Evolutionary conservation across 2,888 invertebrate species (phyloP).

Genomic region (Cacoxenus indagator): DNA sequence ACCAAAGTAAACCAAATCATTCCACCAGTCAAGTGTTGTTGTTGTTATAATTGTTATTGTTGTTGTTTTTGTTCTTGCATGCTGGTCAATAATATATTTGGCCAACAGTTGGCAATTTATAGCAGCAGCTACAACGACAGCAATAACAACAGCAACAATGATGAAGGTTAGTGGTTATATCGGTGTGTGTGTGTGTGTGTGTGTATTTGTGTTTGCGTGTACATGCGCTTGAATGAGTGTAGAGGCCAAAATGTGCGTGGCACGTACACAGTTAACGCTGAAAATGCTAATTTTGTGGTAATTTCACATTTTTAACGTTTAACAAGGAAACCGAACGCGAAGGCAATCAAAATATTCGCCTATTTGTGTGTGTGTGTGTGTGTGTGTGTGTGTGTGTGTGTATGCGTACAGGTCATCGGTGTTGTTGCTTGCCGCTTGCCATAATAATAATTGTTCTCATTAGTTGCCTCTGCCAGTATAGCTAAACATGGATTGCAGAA

Average conservation of each 20-base stretch:
- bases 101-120: conserved; percentile 14
- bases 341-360: too few relatives aligned
- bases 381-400: not conserved
- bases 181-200: too few relatives aligned
- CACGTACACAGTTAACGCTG: conserved; percentile 11
- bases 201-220: too few relatives aligned
- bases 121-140: not conserved
- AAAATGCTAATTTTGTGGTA: conserved; percentile 17
- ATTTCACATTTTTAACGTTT: conserved; percentile 15
- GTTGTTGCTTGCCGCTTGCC: not conserved
- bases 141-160: not conserved
- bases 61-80: too few relatives aligned
- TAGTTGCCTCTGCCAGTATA: too few relatives aligned
- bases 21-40: not conserved
- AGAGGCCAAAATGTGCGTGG: not conserved
- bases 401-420: not conserved
- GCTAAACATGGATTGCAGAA: too few relatives aligned
- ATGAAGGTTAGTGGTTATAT: too few relatives aligned
- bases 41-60: too few relatives aligned
- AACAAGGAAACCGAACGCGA: not conserved
- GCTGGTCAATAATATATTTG: conserved; percentile 8
- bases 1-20: not conserved
- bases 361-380: too few relatives aligned
- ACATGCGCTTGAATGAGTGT: too few relatives aligned
- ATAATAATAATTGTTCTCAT: too few relatives aligned